phyloP scores from a whole-genome alignment of 2,113 vertebrate genomes.

The Brachionichthys hirsutus region DNA sequence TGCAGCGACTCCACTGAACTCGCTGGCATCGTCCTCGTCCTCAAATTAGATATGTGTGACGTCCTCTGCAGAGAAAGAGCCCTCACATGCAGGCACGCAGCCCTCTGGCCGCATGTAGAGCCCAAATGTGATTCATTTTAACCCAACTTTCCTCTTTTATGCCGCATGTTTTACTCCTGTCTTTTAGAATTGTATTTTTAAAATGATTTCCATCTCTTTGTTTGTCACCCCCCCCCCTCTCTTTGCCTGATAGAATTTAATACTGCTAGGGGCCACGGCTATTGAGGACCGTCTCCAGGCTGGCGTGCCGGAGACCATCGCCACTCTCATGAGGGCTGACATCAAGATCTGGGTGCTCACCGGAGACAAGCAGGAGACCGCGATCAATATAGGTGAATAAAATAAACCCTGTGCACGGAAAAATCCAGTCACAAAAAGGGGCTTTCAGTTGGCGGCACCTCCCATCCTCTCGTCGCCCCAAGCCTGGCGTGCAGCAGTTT shows the following conservation, averaged over 20 bases:
- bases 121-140: slow-evolving; percentile 27
- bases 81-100: slow-evolving; percentile 20
- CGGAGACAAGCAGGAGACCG: slow-evolving; percentile 96
- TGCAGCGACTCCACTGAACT: slow-evolving; percentile 10
- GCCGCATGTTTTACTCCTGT: not conserved
- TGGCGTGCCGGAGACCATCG: slow-evolving; percentile 95
- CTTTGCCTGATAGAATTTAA: slow-evolving; percentile 80
- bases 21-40: slow-evolving; percentile 17
- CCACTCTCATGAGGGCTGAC: slow-evolving; percentile 89
- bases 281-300: slow-evolving; percentile 96
- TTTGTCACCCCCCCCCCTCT: slow-evolving; percentile 11
- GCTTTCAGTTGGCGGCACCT: too few species aligned
- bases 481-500: not conserved
- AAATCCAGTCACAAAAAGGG: not conserved
- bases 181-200: not conserved
- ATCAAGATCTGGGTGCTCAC: slow-evolving; percentile 98
- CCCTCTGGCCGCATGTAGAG: slow-evolving; percentile 3
- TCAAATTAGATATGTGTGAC: slow-evolving; percentile 50
- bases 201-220: not conserved
- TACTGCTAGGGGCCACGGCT: slow-evolving; percentile 93
- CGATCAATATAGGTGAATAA: slow-evolving; percentile 90
- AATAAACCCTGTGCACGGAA: not conserved
- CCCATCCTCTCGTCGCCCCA: not conserved
- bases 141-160: not conserved
- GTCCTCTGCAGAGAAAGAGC: slow-evolving; percentile 20